Evolutionary conservation across 2,888 invertebrate genomes (phyloP).

Genomic region (Lasioglossum marginatum): DNA sequence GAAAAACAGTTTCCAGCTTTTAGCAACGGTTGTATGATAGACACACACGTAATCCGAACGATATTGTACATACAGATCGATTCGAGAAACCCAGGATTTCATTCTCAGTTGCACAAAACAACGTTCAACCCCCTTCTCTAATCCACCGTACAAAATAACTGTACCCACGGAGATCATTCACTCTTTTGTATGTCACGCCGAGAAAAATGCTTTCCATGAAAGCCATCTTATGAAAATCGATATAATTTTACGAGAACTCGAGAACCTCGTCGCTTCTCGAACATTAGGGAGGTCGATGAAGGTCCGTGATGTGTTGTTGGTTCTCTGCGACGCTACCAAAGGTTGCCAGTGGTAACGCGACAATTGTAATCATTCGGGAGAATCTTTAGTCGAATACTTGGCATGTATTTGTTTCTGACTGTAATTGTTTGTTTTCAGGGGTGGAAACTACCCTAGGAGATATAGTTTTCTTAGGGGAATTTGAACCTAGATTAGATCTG

Average conservation of each 20-base stretch:
- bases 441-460: background rate
- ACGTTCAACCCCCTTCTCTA: background rate
- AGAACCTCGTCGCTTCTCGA: background rate
- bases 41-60: conserved; percentile 5
- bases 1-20: conserved; percentile 42
- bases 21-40: conserved; percentile 4
- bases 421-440: background rate
- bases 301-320: background rate
- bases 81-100: conserved; percentile 57
- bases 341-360: background rate
- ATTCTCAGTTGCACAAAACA: conserved; percentile 50
- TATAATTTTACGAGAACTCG: conserved; percentile 11
- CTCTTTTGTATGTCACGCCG: conserved; percentile 23
- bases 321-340: background rate
- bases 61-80: conserved; percentile 45
- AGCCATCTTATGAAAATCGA: conserved; percentile 45
- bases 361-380: background rate
- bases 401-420: background rate
- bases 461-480: background rate
- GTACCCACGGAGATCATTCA: conserved; percentile 45
- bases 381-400: background rate
- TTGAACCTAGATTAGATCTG: background rate
- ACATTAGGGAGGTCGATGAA: background rate
- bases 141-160: conserved; percentile 37
- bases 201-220: conserved; percentile 66